Evolutionary conservation across 1,140 invertebrate genomes (phyloP).

Genomic region (Drosophila mayri): DNA sequence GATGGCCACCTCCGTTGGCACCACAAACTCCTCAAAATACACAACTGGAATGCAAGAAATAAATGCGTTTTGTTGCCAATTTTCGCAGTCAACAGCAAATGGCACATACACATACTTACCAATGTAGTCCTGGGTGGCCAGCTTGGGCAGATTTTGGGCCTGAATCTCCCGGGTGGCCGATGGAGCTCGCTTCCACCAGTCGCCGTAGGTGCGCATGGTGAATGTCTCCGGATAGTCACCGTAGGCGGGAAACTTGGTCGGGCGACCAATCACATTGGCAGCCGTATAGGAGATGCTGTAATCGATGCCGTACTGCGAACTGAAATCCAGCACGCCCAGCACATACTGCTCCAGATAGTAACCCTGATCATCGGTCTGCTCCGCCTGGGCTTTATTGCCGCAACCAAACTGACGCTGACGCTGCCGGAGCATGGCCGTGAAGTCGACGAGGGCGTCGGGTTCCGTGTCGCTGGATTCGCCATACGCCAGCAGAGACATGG

Average conservation of each 20-base stretch:
- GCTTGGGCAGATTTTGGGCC: slow-evolving; percentile 89
- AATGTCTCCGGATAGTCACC: slow-evolving; percentile 96
- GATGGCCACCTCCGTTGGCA: slow-evolving; percentile 91
- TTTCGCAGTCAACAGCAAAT: background rate
- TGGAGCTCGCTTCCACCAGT: slow-evolving; percentile 94
- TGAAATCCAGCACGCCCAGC: slow-evolving; percentile 91
- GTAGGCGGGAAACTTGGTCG: slow-evolving; percentile 93
- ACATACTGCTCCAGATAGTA: slow-evolving; percentile 88
- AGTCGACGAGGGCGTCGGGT: slow-evolving; percentile 65
- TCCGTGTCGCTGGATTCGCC: slow-evolving; percentile 52
- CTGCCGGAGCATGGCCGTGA: slow-evolving; percentile 61
- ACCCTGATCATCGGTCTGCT: slow-evolving; percentile 49
- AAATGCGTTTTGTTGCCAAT: too few species aligned
- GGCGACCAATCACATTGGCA: slow-evolving; percentile 92
- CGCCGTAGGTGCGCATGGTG: slow-evolving; percentile 95
- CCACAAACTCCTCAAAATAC: slow-evolving; percentile 90
- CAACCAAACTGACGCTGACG: slow-evolving; percentile 33
- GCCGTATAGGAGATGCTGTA: slow-evolving; percentile 95
- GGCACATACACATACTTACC: slow-evolving; percentile 86
- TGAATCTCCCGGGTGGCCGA: slow-evolving; percentile 90
- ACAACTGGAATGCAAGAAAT: slow-evolving; percentile 86
- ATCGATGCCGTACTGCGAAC: slow-evolving; percentile 95
- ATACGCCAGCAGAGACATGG: slow-evolving; percentile 61
- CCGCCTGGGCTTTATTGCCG: slow-evolving; percentile 29
- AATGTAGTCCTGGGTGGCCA: slow-evolving; percentile 93